phyloP scores from a whole-genome alignment of 1,140 invertebrate species.

The Steinernema khuongi region DNA sequence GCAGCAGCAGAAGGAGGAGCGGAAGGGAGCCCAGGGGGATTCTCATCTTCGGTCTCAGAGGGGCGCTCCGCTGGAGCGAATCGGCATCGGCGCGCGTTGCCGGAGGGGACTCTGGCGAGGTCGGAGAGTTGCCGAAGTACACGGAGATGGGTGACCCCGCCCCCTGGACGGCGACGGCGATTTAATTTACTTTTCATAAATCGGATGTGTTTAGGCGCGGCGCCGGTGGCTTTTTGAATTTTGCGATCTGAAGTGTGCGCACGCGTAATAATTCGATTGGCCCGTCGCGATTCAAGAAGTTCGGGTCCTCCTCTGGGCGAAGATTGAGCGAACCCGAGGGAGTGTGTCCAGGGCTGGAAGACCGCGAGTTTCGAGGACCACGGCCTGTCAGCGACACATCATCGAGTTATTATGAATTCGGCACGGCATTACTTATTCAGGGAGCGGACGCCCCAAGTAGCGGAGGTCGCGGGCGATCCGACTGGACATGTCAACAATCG shows the following conservation, averaged over 20 bases:
- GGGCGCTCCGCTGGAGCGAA: neutral
- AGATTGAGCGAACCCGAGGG: conserved; percentile 8
- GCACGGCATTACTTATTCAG: neutral
- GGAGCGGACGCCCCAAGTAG: neutral
- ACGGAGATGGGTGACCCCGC: conserved; percentile 9
- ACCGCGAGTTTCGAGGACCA: neutral
- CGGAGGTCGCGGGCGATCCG: neutral
- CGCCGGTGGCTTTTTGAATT: neutral
- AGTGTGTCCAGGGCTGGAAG: neutral
- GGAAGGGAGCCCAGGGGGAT: neutral
- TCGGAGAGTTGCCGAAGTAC: too few species aligned
- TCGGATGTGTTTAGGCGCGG: neutral
- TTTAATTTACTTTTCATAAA: conserved; percentile 17
- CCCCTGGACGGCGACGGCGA: neutral
- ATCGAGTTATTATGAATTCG: neutral
- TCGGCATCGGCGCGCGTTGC: neutral
- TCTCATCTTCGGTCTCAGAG: conserved; percentile 4
- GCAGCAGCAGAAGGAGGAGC: neutral
- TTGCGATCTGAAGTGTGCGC: neutral
- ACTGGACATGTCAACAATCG: conserved; percentile 1
- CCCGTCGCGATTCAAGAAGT: neutral
- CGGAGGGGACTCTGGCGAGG: neutral
- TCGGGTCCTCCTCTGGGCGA: neutral
- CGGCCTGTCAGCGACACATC: neutral
- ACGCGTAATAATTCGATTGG: conserved; percentile 10